phyloP scores from a whole-genome alignment of 92 coral and sea anemone species.

The Palythoa heliodiscus region DNA sequence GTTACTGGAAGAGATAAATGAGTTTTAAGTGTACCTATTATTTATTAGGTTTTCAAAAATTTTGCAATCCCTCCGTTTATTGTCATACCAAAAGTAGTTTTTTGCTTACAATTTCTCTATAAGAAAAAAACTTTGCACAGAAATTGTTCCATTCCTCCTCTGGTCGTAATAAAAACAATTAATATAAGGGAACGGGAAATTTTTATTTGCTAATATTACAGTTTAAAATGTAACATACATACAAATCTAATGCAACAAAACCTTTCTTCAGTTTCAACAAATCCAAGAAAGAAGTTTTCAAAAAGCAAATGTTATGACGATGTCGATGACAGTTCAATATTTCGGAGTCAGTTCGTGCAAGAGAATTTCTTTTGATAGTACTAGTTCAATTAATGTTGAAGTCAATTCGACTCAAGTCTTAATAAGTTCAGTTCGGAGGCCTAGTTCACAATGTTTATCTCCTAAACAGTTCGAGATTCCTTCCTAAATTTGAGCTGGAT shows the following conservation, averaged over 20 bases:
- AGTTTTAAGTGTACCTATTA: neutral
- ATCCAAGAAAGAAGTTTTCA: neutral
- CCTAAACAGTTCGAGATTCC: constrained; percentile 4
- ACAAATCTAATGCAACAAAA: too few species aligned
- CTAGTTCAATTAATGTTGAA: too few species aligned
- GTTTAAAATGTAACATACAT: too few species aligned
- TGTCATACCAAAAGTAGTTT: neutral
- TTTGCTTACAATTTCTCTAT: too few species aligned
- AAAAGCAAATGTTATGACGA: neutral
- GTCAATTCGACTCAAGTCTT: neutral
- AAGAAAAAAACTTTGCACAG: too few species aligned
- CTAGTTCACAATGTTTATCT: constrained; percentile 2
- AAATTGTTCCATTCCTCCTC: too few species aligned
- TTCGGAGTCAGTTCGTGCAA: neutral
- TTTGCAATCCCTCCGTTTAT: too few species aligned
- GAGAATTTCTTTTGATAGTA: neutral
- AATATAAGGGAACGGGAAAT: too few species aligned
- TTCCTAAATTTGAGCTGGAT: neutral
- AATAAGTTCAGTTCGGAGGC: neutral
- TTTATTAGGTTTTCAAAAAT: too few species aligned
- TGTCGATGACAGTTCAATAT: neutral
- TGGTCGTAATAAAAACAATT: too few species aligned
- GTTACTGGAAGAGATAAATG: neutral
- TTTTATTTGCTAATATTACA: too few species aligned
- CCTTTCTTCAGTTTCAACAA: too few species aligned